These are phyloP conservation scores for Crotalus horridus DNA, from an alignment of 2,113 vertebrate species.

Conservation along the genomic window DNA sequence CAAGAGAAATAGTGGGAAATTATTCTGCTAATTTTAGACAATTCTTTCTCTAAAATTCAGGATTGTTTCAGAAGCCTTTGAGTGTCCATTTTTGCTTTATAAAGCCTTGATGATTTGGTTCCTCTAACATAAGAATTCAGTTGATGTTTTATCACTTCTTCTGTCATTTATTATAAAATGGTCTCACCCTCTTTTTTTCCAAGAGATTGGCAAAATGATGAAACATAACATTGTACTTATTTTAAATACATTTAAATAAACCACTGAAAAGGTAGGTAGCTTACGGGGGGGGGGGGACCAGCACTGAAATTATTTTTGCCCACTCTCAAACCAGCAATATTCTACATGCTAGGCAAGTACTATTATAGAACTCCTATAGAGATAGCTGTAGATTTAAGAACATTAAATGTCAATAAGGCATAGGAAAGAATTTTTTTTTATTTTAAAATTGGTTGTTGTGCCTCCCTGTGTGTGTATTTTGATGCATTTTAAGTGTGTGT, in stretches of 20 bases:
- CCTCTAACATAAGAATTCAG: background rate
- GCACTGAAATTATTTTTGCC: background rate
- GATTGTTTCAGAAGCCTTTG: background rate
- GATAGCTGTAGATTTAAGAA: too few species aligned
- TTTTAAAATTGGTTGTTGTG: background rate
- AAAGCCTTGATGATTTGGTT: background rate
- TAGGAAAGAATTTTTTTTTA: background rate
- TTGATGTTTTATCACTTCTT: background rate
- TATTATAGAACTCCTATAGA: background rate
- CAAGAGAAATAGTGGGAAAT: background rate
- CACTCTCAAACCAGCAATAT: background rate
- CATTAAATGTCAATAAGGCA: background rate
- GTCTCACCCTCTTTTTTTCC: background rate
- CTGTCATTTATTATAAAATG: background rate
- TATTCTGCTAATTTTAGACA: background rate
- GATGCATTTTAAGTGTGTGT: background rate
- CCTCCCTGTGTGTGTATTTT: background rate
- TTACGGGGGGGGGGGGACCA: background rate
- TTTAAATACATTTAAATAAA: background rate
- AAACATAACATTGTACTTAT: background rate
- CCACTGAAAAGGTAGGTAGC: background rate
- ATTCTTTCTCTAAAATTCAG: background rate
- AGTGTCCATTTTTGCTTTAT: background rate
- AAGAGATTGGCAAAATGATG: background rate
- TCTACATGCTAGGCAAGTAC: background rate